Evolutionary conservation across 2,888 invertebrate species (phyloP), one percentile per base, ranked within the genome.

Genomic region (Disparrhopalites patrizii): DNA sequence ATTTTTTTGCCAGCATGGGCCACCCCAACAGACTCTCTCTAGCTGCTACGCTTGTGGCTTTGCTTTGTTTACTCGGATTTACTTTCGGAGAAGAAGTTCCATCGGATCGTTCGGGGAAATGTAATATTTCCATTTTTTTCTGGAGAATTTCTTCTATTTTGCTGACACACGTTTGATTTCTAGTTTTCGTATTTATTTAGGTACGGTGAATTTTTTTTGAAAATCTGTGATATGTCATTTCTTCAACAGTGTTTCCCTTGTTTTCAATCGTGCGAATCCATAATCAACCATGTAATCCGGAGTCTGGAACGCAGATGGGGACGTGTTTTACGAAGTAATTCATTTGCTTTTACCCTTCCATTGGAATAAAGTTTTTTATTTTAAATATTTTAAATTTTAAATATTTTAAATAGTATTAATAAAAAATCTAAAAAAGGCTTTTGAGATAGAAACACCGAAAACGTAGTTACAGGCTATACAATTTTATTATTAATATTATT

Each of bases 311-410:
- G 27, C 47, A 62, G 3, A 36, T 60, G 4, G 73, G 73, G 38
- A 73, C 73, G n/a, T 73, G 73, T 52, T 73, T 64, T 33, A 72
- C 73, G 51, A 73, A 67, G 73, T 72, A 65, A 67, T 38, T 13
- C 18, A 15, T n/a, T n/a, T n/a, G n/a, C n/a, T n/a, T n/a, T n/a
- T n/a, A n/a, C n/a, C n/a, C n/a, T n/a, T n/a, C n/a, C n/a, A n/a
- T n/a, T n/a, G n/a, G n/a, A n/a, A 38, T 15, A 18, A 7, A n/a
- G 18, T 20, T 20, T 36, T 51, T 52, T 27, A 10, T 31, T 51
- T 23, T 54, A 10, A 43, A 52, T 52, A 52, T 28, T 52, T 4
- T 52, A n/a, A n/a, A n/a, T n/a, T n/a, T n/a, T n/a, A n/a, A n/a
- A n/a, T n/a, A n/a, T n/a, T n/a, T n/a, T n/a, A n/a, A n/a, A 10